Evolutionary conservation across 2,888 invertebrate genomes (phyloP).

Genomic region (Acrocyrtus sp.): DNA sequence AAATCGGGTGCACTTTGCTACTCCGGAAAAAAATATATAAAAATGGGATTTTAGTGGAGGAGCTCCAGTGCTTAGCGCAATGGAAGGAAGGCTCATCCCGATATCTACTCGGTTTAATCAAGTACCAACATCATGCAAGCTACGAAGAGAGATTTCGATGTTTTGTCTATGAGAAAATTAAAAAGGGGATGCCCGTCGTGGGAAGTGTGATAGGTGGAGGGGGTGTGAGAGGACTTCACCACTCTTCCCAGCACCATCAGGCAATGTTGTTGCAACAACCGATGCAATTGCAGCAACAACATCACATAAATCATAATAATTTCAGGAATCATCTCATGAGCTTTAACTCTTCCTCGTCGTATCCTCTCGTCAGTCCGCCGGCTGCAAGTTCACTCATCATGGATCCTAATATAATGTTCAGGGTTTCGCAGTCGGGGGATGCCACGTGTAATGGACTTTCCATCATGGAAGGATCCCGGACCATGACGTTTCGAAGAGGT

Average conservation of each 20-base stretch:
- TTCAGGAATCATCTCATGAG: slow-evolving; percentile 38
- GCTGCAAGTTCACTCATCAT: slow-evolving; percentile 43
- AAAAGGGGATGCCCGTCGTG: slow-evolving; percentile 47
- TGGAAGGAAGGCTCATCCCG: slow-evolving; percentile 95
- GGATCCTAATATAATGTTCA: slow-evolving; percentile 73
- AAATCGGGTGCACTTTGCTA: neutral
- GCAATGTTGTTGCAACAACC: slow-evolving; percentile 26
- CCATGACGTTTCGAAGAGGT: slow-evolving; percentile 86
- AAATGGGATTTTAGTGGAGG: slow-evolving; percentile 89
- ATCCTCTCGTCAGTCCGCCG: slow-evolving; percentile 31
- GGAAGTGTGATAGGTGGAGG: slow-evolving; percentile 31
- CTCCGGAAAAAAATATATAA: too few relatives aligned
- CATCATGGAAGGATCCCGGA: slow-evolving; percentile 78
- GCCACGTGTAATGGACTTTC: slow-evolving; percentile 85
- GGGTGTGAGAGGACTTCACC: slow-evolving; percentile 35
- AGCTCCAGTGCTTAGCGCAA: slow-evolving; percentile 88
- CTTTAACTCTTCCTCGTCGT: slow-evolving; percentile 37
- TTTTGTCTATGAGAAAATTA: slow-evolving; percentile 87
- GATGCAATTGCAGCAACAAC: slow-evolving; percentile 27
- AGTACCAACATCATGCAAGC: slow-evolving; percentile 88
- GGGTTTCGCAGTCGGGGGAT: slow-evolving; percentile 91
- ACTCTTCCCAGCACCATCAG: slow-evolving; percentile 26
- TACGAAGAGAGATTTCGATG: slow-evolving; percentile 94
- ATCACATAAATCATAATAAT: slow-evolving; percentile 40
- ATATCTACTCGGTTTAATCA: slow-evolving; percentile 89